These are phyloP conservation scores for Halcyon badia DNA, from an alignment of 2,797 vertebrate genomes.

Conservation along the genomic window DNA sequence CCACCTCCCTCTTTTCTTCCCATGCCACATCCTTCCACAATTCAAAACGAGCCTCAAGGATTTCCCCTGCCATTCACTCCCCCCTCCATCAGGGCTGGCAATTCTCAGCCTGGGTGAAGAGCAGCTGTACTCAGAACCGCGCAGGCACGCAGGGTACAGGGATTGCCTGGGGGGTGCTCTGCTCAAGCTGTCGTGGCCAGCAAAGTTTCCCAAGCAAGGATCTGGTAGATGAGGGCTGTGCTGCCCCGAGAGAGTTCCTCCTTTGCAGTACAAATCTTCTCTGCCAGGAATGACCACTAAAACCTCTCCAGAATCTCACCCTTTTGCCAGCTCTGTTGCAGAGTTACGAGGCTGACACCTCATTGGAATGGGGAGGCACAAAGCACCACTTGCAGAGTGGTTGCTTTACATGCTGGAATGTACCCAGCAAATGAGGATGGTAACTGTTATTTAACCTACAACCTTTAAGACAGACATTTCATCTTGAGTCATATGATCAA, in stretches of 20 bases:
- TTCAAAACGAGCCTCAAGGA: constrained; percentile 2
- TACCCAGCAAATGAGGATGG: neutral
- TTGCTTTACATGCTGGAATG: neutral
- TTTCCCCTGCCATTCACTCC: neutral
- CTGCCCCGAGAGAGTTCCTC: neutral
- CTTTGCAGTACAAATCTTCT: neutral
- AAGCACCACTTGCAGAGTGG: neutral
- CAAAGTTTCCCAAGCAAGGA: neutral
- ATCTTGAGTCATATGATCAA: neutral
- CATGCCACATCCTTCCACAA: neutral
- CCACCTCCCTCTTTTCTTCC: neutral
- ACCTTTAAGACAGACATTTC: neutral
- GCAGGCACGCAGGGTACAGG: neutral
- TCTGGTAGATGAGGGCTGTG: neutral
- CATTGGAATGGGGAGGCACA: neutral
- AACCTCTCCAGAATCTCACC: neutral
- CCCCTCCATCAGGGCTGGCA: neutral
- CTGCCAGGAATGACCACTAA: neutral
- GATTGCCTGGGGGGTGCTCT: neutral
- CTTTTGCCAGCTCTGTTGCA: neutral
- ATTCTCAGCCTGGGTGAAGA: neutral
- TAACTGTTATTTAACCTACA: neutral
- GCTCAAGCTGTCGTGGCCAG: neutral
- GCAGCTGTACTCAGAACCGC: neutral
- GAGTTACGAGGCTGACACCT: neutral